Percentiles rank a stretch among this genome's conserved stretches.
These are phyloP conservation scores for Perca schrenkii DNA, from an alignment of 2,113 vertebrate genomes.

Conservation along the genomic window DNA sequence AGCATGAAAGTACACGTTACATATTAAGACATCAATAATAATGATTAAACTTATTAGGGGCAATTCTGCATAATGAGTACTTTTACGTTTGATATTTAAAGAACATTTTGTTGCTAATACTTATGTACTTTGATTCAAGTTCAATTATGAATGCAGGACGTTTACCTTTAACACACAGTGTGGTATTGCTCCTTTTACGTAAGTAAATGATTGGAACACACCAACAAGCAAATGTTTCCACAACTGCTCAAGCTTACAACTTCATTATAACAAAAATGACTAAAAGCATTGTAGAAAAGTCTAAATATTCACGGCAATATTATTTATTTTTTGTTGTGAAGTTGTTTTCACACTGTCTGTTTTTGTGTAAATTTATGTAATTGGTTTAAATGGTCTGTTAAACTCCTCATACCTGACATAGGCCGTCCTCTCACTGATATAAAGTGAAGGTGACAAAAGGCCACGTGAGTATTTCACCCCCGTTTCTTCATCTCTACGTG, in stretches of 20 bases:
- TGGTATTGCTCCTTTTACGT: neutral
- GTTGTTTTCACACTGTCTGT: neutral
- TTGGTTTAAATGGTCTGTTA: neutral
- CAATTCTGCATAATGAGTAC: neutral
- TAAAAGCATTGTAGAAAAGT: neutral
- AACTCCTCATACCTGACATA: neutral
- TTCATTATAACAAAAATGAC: neutral
- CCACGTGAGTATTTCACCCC: slow-evolving; percentile 1
- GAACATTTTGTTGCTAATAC: neutral
- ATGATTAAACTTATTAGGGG: neutral
- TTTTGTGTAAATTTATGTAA: slow-evolving; percentile 21
- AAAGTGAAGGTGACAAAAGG: slow-evolving; percentile 40
- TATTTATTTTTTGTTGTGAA: neutral
- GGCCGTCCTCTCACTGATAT: slow-evolving; percentile 5
- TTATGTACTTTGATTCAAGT: neutral
- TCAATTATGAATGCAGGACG: neutral
- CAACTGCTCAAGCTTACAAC: neutral
- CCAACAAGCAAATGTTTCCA: neutral
- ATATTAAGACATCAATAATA: neutral
- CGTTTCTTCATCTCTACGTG: slow-evolving; percentile 27
- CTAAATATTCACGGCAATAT: neutral
- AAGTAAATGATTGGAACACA: neutral
- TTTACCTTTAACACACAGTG: neutral
- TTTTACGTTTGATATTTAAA: neutral
- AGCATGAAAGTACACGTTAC: neutral